Evolutionary conservation across 2,888 invertebrate species (phyloP).

Genomic region (Drosophila melanosoma): DNA sequence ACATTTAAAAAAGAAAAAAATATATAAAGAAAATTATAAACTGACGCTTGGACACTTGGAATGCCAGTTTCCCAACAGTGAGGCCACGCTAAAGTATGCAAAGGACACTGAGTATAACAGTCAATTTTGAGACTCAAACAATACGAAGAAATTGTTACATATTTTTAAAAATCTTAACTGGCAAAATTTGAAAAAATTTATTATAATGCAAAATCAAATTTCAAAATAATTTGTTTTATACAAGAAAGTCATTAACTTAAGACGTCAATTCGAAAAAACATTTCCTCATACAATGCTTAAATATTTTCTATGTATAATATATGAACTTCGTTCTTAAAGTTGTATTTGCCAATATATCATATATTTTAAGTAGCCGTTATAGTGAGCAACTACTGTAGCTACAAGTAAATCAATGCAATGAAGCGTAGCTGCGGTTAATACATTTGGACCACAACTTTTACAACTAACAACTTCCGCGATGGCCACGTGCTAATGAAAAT

Average conservation of each 20-base stretch:
- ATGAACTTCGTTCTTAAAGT: not conserved
- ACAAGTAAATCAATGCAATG: conserved; percentile 67
- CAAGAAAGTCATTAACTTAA: not conserved
- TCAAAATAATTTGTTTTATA: not conserved
- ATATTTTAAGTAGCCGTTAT: not conserved
- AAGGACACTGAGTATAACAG: not conserved
- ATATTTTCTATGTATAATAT: not conserved
- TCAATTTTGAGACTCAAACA: not conserved
- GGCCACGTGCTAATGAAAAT: conserved; percentile 63
- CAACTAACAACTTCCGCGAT: conserved; percentile 68
- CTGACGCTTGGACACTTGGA: conserved; percentile 73
- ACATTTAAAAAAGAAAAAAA: conserved; percentile 18
- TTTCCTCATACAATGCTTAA: not conserved
- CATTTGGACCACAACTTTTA: conserved; percentile 67
- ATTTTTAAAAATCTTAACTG: not conserved
- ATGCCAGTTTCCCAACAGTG: conserved; percentile 54
- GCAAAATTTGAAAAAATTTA: not conserved
- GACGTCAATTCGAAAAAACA: not conserved
- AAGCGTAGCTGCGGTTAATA: conserved; percentile 76
- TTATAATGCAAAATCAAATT: not conserved
- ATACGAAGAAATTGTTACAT: not conserved
- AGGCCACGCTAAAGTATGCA: not conserved
- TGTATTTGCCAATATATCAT: not conserved
- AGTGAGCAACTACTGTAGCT: conserved; percentile 46
- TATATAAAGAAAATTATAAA: conserved; percentile 51